phyloP scores from a whole-genome alignment of 2,888 invertebrate genomes.

The Melieria omissa region DNA sequence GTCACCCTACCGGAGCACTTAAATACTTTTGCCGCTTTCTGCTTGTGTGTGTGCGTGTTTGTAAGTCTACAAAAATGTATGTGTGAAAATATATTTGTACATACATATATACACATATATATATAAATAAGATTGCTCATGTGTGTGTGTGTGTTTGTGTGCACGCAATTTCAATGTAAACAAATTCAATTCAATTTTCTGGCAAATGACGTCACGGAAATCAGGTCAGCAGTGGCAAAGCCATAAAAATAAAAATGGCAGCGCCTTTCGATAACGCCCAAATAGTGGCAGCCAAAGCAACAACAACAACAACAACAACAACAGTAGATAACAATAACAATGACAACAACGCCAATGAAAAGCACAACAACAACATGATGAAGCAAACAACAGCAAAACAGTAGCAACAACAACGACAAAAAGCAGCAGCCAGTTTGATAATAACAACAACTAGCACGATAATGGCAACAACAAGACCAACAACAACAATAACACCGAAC shows the following conservation, averaged over 20 bases:
- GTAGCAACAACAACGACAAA: too few relatives aligned
- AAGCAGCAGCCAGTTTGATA: too few relatives aligned
- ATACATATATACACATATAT: not conserved
- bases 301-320: constrained; percentile 1
- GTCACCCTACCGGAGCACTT: too few relatives aligned
- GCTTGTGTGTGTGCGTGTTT: not conserved
- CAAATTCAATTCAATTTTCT: constrained; percentile 36
- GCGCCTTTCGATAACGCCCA: not conserved
- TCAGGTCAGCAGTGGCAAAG: constrained; percentile 52
- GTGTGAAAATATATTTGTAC: not conserved
- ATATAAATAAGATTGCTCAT: not conserved
- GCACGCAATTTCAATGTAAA: constrained; percentile 21
- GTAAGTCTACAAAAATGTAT: not conserved
- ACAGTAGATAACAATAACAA: not conserved
- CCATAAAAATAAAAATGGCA: not conserved
- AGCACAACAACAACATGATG: too few relatives aligned
- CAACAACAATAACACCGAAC: too few relatives aligned
- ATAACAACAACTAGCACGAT: too few relatives aligned
- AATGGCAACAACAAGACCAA: too few relatives aligned
- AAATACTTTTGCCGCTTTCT: not conserved
- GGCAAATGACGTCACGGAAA: constrained; percentile 58
- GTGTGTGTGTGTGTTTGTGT: constrained; percentile 11
- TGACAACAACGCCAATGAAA: too few relatives aligned
- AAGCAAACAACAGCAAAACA: too few relatives aligned
- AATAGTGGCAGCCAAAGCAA: not conserved